A percentile compares a stretch with the other conserved stretches of the same genome.
These are phyloP conservation scores for Drosophila oshimai DNA, from an alignment of 1,140 invertebrate species.

Conservation along the genomic window DNA sequence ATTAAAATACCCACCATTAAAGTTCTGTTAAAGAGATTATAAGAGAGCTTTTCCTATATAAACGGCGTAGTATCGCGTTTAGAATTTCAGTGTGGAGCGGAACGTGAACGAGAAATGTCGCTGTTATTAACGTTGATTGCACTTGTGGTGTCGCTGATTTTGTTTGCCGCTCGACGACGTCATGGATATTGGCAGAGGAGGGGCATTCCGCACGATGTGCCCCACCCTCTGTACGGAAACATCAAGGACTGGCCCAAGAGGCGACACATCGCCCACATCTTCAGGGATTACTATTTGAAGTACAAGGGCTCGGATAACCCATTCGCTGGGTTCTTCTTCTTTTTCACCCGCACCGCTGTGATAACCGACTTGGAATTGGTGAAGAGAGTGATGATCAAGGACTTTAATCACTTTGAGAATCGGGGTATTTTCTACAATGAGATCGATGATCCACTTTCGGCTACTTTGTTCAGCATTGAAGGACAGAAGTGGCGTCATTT, in stretches of 20 bases:
- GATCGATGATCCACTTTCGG: constrained; percentile 83
- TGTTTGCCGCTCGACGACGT: constrained; percentile 48
- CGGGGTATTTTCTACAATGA: constrained; percentile 83
- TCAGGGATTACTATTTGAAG: constrained; percentile 53
- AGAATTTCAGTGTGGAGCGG: constrained; percentile 2
- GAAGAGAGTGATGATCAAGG: constrained; percentile 85
- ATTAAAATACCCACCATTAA: not conserved
- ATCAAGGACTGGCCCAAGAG: constrained; percentile 79
- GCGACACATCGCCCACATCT: constrained; percentile 45
- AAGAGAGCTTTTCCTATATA: constrained; percentile 16
- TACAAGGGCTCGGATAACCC: constrained; percentile 39
- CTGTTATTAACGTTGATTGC: constrained; percentile 41
- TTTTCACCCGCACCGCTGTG: constrained; percentile 38
- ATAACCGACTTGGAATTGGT: constrained; percentile 85
- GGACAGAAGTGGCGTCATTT: constrained; percentile 84
- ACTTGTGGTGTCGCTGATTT: constrained; percentile 24
- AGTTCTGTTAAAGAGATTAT: not conserved
- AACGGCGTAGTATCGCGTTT: not conserved
- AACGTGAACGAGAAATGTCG: constrained; percentile 20
- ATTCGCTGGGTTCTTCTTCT: constrained; percentile 64
- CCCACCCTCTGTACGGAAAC: constrained; percentile 48
- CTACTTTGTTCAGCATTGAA: constrained; percentile 82
- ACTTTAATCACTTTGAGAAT: constrained; percentile 84
- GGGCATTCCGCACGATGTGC: constrained; percentile 58
- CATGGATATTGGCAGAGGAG: constrained; percentile 64